Conservation (phyloP, 2,797 vertebrate genomes). For the Salarias fasciatus region DNA sequence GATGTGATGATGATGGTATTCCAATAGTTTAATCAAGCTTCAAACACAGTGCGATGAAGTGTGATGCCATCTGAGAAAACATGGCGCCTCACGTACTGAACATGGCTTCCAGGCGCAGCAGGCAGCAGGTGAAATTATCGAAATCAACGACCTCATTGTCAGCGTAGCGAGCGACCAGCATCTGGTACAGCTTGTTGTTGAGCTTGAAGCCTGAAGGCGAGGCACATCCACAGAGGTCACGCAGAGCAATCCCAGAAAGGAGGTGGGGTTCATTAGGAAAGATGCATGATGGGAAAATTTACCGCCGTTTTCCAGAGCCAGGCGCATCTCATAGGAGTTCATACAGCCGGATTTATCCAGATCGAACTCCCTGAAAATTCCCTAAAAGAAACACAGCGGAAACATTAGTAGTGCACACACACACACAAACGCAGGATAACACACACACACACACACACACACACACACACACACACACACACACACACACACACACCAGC, state of each 20-base stretch:
- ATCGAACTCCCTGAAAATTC: conserved; percentile 88
- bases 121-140: conserved; percentile 91
- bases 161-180: conserved; percentile 89
- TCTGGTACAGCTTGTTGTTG: conserved; percentile 89
- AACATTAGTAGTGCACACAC: too few relatives aligned
- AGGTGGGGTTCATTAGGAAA: too few relatives aligned
- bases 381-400: conserved; percentile 73
- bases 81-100: conserved; percentile 82
- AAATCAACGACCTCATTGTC: conserved; percentile 87
- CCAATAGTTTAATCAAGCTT: too few relatives aligned
- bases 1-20: too few relatives aligned
- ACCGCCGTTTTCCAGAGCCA: conserved; percentile 92
- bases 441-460: too few relatives aligned
- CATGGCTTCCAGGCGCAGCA: conserved; percentile 93
- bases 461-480: too few relatives aligned
- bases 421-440: too few relatives aligned
- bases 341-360: conserved; percentile 91
- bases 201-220: conserved; percentile 87
- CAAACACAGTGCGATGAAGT: too few relatives aligned
- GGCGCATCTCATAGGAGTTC: conserved; percentile 93
- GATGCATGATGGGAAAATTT: background rate
- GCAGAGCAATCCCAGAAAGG: too few relatives aligned
- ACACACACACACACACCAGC: conserved; percentile 84
- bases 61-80: too few relatives aligned
- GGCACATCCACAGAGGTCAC: background rate